These are phyloP conservation scores for Malthinus seriepunctatus DNA, from an alignment of 2,888 invertebrate genomes.

Conservation along the genomic window DNA sequence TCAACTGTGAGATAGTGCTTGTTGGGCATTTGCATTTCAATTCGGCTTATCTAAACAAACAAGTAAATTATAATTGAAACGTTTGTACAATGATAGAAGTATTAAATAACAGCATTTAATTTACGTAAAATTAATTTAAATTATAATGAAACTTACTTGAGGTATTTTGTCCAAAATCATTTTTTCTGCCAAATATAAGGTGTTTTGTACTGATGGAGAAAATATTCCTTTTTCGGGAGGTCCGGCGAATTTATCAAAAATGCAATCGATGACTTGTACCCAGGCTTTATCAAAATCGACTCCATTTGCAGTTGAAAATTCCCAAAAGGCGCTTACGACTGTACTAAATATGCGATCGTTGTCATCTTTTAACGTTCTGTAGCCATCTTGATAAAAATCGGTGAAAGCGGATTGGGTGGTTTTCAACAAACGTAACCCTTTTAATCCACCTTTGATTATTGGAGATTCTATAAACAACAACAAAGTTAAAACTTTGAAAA, in stretches of 20 bases:
- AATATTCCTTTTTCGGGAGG: conserved; percentile 71
- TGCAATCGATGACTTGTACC: conserved; percentile 70
- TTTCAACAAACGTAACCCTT: conserved; percentile 73
- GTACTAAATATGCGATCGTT: conserved; percentile 80
- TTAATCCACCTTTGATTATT: conserved; percentile 69
- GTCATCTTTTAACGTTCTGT: conserved; percentile 73
- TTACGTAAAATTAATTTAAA: neutral
- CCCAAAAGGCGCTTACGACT: conserved; percentile 74
- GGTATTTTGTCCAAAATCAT: conserved; percentile 68
- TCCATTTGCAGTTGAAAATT: conserved; percentile 65
- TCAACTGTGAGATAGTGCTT: conserved; percentile 80
- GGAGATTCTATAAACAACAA: conserved; percentile 54
- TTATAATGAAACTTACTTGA: conserved; percentile 58
- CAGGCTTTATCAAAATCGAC: conserved; percentile 73
- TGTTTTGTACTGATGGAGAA: conserved; percentile 81
- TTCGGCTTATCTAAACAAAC: conserved; percentile 63
- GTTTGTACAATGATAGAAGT: neutral
- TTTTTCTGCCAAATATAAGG: conserved; percentile 72
- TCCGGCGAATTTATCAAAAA: conserved; percentile 76
- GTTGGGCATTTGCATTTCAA: conserved; percentile 80
- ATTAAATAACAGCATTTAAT: neutral
- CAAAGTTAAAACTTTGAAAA: conserved; percentile 3
- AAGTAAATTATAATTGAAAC: conserved; percentile 25
- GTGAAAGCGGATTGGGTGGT: conserved; percentile 82
- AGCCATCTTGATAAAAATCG: conserved; percentile 79